Percentiles rank a stretch among this genome's conserved stretches.
These are phyloP conservation scores for Brachyhypopomus gauderio DNA, from an alignment of 2,113 vertebrate species.

Conservation along the genomic window DNA sequence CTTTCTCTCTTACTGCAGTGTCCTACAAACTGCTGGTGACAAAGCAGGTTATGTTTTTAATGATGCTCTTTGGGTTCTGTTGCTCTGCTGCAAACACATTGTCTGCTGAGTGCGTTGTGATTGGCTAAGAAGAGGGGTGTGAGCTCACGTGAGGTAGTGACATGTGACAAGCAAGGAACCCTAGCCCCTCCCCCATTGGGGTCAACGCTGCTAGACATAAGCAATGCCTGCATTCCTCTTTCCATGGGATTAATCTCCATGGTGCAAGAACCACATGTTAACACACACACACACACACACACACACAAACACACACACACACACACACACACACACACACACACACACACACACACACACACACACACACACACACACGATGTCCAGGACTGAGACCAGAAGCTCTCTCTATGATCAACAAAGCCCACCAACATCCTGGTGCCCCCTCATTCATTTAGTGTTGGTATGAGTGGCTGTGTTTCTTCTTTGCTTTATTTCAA, in stretches of 20 bases:
- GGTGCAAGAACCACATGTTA: slow-evolving; percentile 59
- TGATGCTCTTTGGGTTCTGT: slow-evolving; percentile 46
- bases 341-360: no score
- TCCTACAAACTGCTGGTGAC: slow-evolving; percentile 18
- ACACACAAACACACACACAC: background rate
- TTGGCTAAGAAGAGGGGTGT: slow-evolving; percentile 72
- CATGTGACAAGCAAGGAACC: slow-evolving; percentile 61
- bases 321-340: background rate
- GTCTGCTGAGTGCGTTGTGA: slow-evolving; percentile 52
- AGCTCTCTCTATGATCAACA: background rate
- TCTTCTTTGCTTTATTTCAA: slow-evolving; percentile 15
- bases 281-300: slow-evolving; percentile 14
- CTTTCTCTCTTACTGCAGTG: no score
- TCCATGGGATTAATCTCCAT: slow-evolving; percentile 51
- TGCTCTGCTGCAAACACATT: slow-evolving; percentile 49
- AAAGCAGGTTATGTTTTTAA: slow-evolving; percentile 42
- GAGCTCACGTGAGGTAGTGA: slow-evolving; percentile 58
- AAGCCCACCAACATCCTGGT: background rate
- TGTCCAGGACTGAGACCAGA: slow-evolving; percentile 49
- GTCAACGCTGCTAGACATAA: slow-evolving; percentile 18
- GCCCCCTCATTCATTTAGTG: background rate
- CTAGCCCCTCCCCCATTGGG: slow-evolving; percentile 24
- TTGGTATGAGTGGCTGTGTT: background rate
- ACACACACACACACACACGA: slow-evolving; percentile 19
- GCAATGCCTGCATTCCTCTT: slow-evolving; percentile 65